Percentiles rank a stretch among this genome's conserved stretches.
Conservation (phyloP, 2,797 vertebrate species). For the Tangara arthus region DNA sequence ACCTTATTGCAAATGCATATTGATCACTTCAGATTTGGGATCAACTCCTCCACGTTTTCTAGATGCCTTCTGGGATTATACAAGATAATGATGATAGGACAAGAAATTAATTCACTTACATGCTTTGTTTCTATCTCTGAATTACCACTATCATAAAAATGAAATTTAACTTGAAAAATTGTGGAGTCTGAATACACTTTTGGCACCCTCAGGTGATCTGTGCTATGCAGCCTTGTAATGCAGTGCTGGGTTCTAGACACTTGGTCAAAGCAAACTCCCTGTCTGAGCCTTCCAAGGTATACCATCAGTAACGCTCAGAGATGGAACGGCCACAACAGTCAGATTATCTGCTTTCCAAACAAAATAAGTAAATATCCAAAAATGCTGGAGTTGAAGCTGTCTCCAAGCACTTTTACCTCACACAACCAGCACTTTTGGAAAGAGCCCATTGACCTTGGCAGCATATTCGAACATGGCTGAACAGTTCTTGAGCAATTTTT, state of each 20-base stretch:
- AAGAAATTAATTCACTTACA: not conserved
- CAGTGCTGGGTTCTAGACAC: not conserved
- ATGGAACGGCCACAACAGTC: not conserved
- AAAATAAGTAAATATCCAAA: conserved; percentile 47
- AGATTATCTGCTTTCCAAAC: not conserved
- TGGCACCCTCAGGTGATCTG: not conserved
- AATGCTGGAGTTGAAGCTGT: not conserved
- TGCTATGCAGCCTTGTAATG: not conserved
- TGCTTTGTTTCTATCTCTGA: not conserved
- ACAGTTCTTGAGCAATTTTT: not conserved
- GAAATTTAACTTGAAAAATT: not conserved
- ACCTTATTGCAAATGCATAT: not conserved
- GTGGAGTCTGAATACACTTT: not conserved
- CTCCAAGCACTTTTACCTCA: conserved; percentile 17
- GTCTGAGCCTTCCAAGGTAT: not conserved
- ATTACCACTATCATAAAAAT: not conserved
- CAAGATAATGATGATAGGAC: not conserved
- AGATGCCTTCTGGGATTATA: not conserved
- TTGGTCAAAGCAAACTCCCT: not conserved
- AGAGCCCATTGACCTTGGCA: not conserved
- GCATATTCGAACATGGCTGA: not conserved
- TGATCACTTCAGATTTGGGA: not conserved
- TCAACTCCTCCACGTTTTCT: not conserved
- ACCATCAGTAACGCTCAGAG: not conserved
- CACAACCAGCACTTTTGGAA: conserved; percentile 25